phyloP scores from a whole-genome alignment of 1,140 invertebrate species.

The Caenorhabditis brenneri region DNA sequence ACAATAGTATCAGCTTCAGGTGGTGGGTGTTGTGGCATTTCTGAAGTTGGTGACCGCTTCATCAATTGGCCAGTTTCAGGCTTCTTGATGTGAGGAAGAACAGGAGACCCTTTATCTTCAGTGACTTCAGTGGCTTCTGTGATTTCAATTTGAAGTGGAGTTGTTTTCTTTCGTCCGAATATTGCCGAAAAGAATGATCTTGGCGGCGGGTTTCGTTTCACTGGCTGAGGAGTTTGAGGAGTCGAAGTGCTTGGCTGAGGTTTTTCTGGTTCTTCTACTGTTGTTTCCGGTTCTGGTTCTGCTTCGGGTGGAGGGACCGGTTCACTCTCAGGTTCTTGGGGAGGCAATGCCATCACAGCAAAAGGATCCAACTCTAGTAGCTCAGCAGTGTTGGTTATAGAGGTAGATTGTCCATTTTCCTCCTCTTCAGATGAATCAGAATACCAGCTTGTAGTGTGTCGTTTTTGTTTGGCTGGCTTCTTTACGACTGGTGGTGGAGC shows the following conservation, averaged over 20 bases:
- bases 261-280: too few relatives aligned
- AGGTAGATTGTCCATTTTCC: too few relatives aligned
- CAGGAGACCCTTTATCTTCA: neutral
- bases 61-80: neutral
- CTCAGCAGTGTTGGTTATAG: too few relatives aligned
- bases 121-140: neutral
- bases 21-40: neutral
- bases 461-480: neutral
- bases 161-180: neutral
- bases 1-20: neutral
- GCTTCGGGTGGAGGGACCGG: too few relatives aligned
- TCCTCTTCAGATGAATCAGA: neutral
- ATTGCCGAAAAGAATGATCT: neutral
- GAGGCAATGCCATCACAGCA: too few relatives aligned
- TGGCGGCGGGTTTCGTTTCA: neutral
- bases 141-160: neutral
- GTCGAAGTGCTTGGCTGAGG: neutral
- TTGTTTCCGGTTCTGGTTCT: too few relatives aligned
- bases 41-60: slow-evolving; percentile 3
- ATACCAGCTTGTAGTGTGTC: neutral
- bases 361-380: too few relatives aligned
- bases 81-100: slow-evolving; percentile 7
- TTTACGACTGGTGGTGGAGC: neutral
- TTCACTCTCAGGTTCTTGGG: too few relatives aligned
- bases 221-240: neutral